Evolutionary conservation across 2,797 vertebrate species (phyloP), one percentile per base, ranked within the genome.

Genomic region (Lycodopsis pacificus): DNA sequence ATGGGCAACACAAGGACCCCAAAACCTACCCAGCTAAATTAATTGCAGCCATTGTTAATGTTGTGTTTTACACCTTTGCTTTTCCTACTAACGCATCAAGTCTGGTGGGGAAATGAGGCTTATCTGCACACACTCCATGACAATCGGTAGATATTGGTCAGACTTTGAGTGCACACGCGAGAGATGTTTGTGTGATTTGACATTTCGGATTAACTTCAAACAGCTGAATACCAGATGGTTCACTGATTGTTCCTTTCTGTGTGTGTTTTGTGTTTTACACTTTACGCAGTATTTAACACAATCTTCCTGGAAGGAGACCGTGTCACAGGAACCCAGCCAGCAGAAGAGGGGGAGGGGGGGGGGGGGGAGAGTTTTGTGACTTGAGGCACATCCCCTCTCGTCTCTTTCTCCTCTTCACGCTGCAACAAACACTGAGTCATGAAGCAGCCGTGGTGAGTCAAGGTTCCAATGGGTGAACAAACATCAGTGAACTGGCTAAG

Each of bases 381-480:
- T 79, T 57, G 46, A 68, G 49, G 54, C 71, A 66, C 62, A 61
- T 22, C 32, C 48, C 46, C 8, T 76, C 66, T 72, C 64, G 38
- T 44, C 38, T 59, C 51, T 53, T 51, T 65, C 56, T 54, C 36
- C 6, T n/a, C 11, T 57, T 67, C 58, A n/a, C 64, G 77, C 54
- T 30, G n/a, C 68, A 70, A 63, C 73, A 74, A 49, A 44, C 59
- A 69, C 48, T 59, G 46, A 82, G 38, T 81, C 71, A 85, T 17
- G 53, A 56, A 65, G 27, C 70, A 53, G 66, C 11, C 10, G 82
- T 7, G 34, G 68, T 78, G 74, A 91, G 74, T 90, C 94, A 91
- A 90, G 81, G 91, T 90, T 88, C 79, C 86, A 84, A 88, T 76
- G 71, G 69, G 86, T 82, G 88, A 94, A 93, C 92, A 95, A 89